Evolutionary conservation across 2,888 invertebrate species (phyloP), one percentile per base, ranked within the genome.

Genomic region (Melieria omissa): DNA sequence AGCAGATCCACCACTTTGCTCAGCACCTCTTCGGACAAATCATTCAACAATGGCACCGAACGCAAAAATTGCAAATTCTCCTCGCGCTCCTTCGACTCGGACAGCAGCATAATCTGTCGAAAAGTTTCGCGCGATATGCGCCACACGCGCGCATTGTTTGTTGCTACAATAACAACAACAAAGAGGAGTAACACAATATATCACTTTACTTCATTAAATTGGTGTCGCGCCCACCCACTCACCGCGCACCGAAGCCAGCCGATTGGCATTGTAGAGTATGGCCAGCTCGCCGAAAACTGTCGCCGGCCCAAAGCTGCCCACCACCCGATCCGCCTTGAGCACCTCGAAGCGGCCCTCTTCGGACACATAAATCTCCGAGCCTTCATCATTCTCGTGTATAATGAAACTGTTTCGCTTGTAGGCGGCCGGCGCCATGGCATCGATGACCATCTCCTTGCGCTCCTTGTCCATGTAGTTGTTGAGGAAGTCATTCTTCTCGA

Each of bases 201-300:
- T 29, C 29, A 29, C 29, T 29, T 29, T 29, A 29, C 29, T 29
- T 29, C 29, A 61, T 12, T 9, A 16, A 12, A 7, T 65, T 57
- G 46, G 9, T 55, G 42, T 52, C 74, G 6, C 44, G 12, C 4
- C 4, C 10, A n/a, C 6, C 54, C 5, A 54, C 49, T 73, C 87
- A 93, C 95, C 93, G 88, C 91, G 89, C 73, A 97, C 93, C 0
- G 96, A 94, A 0, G 97, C 96, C 77, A 95, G 93, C 76, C 97
- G 89, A 81, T 95, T 95, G 52, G 97, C 96, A 88, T 97, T 97
- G 87, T 98, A 98, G 45, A 98, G 88, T 78, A 98, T 93, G 8
- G 98, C 97, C 65, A 98, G 88, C 88, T 98, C 98, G 1, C 98
- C 98, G 88, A 98, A 91, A 74, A 95, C 92, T 81, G 93, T 90